Evolutionary conservation across 2,797 vertebrate genomes (phyloP), one percentile per base, ranked within the genome.

Genomic region (Coccyzus lansbergi): DNA sequence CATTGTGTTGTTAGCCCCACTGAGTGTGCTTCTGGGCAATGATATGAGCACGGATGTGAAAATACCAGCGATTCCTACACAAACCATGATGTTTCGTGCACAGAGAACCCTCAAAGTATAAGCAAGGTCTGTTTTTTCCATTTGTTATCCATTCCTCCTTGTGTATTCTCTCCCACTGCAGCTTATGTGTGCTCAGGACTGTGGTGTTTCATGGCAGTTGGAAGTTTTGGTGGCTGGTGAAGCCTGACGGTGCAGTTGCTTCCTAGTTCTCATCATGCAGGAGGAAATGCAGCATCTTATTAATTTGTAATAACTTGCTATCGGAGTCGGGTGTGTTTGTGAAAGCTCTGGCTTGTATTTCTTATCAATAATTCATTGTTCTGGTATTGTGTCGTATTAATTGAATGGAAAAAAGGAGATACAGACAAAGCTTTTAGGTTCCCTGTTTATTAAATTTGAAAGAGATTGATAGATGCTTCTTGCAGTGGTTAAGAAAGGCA

Each of bases 331-430:
- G 79, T 1, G 2, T 28, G 18, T 44, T 68, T 88, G 65, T 72
- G 80, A 70, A 84, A 91, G 92, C 68, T 68, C 83, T 71, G 84
- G 90, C 69, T 96, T 71, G 4, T 78, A 18, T 96, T 96, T 94
- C 95, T 63, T 58, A 55, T 95, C 82, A 95, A 95, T 96, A 95
- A 95, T 95, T 95, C 65, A 95, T 87, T 12, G 21, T 68, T 64
- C 46, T 68, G 55, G 65, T 80, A 42, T 64, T 87, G 86, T 56
- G 42, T 85, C 88, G 10, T 70, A 59, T 85, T 95, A 93, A 92
- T 83, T 71, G 86, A 42, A 95, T 65, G 88, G 88, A 71, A 64
- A 64, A 80, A 72, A 92, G 34, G 69, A 38, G 89, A 74, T 58
- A 64, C 34, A 26, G 83, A 56, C 33, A n/a, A 63, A 94, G 92